A percentile compares a stretch with the other conserved stretches of the same genome.
Conservation (phyloP, 2,797 vertebrate genomes). For the Crenichthys baileyi region DNA sequence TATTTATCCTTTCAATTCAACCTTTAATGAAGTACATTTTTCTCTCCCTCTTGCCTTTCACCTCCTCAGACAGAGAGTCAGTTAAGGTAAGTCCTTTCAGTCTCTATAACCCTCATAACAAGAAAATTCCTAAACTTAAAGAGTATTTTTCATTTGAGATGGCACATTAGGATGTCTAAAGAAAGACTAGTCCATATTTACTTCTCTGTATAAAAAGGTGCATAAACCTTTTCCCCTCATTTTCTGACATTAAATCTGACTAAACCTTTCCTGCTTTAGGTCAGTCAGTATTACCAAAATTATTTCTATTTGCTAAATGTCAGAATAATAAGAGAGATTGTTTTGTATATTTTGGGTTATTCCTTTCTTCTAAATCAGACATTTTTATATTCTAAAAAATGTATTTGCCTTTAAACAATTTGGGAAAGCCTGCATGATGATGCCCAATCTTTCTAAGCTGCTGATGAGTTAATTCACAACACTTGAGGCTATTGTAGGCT, state of each 20-base stretch:
- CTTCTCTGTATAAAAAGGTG: not conserved
- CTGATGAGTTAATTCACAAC: not conserved
- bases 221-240: not conserved
- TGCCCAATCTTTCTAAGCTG: not conserved
- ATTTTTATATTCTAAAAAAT: not conserved
- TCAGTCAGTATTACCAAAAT: not conserved
- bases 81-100: slow-evolving; percentile 88
- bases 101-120: not conserved
- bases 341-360: not conserved
- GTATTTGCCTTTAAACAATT: not conserved
- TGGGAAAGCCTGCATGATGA: no score
- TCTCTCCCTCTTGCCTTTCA: slow-evolving; percentile 20
- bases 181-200: not conserved
- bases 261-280: not conserved
- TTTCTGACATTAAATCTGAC: not conserved
- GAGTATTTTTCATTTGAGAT: not conserved
- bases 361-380: not conserved
- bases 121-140: not conserved
- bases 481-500: not conserved
- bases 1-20: not conserved
- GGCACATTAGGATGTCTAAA: not conserved
- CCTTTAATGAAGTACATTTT: slow-evolving; percentile 16
- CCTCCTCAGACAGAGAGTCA: slow-evolving; percentile 90
- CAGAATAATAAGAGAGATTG: not conserved
- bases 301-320: not conserved